These are phyloP conservation scores for Pangasius krempfi DNA, from an alignment of 2,797 vertebrate genomes.

Conservation along the genomic window DNA sequence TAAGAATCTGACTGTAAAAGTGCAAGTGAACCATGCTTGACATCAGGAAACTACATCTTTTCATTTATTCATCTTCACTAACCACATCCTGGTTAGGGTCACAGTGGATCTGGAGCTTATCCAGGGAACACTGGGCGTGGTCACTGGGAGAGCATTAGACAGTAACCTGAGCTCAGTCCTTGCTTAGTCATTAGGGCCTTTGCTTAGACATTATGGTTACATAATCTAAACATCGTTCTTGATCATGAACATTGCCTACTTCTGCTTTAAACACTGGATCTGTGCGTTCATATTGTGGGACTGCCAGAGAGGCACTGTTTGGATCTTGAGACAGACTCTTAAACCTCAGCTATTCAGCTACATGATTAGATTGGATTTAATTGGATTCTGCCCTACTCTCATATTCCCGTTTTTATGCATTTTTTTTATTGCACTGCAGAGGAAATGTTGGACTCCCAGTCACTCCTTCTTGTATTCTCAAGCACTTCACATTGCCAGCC, in stretches of 20 bases:
- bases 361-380: background rate
- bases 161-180: background rate
- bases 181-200: background rate
- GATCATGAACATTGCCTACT: background rate
- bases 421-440: conserved; percentile 1
- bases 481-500: background rate
- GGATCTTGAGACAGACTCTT: background rate
- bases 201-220: background rate
- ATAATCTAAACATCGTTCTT: conserved; percentile 1
- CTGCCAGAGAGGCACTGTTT: background rate
- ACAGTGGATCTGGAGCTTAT: background rate
- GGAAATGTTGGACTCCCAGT: background rate
- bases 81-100: background rate
- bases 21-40: background rate
- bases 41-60: background rate
- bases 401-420: background rate
- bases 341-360: background rate
- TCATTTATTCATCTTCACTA: background rate
- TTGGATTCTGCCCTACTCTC: background rate
- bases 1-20: background rate
- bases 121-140: background rate
- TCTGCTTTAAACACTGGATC: background rate
- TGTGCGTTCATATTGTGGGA: background rate
- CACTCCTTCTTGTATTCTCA: background rate
- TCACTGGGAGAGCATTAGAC: background rate